These are phyloP conservation scores for Biston betularia DNA, from an alignment of 2,888 invertebrate species.

Conservation along the genomic window DNA sequence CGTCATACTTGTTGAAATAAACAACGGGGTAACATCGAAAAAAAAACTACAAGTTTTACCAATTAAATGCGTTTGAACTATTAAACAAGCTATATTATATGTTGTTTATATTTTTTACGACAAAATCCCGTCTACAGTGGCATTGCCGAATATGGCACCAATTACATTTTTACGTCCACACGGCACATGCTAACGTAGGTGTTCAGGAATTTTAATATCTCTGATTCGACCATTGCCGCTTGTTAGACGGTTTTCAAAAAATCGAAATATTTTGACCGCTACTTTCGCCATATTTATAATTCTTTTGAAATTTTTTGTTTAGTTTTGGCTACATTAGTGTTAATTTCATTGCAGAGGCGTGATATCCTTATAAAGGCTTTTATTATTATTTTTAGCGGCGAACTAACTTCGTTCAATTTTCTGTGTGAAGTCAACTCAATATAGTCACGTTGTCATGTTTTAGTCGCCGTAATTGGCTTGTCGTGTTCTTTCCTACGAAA, in stretches of 20 bases:
- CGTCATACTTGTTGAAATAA: background rate
- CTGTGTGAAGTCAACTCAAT: conserved; percentile 9
- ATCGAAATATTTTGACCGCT: conserved; percentile 11
- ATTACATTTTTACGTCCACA: conserved; percentile 28
- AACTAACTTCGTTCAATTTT: conserved; percentile 28
- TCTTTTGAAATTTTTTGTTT: conserved; percentile 7
- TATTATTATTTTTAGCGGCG: conserved; percentile 42
- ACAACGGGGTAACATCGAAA: background rate
- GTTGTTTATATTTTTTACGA: conserved; percentile 13
- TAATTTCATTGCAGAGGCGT: conserved; percentile 61
- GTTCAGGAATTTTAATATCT: conserved; percentile 31
- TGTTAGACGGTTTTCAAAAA: conserved; percentile 13
- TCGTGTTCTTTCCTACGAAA: conserved; percentile 38
- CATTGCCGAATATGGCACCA: conserved; percentile 28
- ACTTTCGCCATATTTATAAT: conserved; percentile 7
- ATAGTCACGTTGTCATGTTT: conserved; percentile 23
- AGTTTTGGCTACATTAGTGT: conserved; percentile 23
- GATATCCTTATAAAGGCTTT: conserved; percentile 57
- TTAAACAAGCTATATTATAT: background rate
- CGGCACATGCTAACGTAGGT: conserved; percentile 27
- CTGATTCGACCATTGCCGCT: conserved; percentile 14
- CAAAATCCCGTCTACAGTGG: conserved; percentile 19
- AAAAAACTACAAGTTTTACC: background rate
- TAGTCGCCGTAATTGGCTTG: conserved; percentile 37
- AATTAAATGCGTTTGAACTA: conserved; percentile 1